phyloP scores from a whole-genome alignment of 2,113 vertebrate genomes.

The Trochalopteron elliotii region DNA sequence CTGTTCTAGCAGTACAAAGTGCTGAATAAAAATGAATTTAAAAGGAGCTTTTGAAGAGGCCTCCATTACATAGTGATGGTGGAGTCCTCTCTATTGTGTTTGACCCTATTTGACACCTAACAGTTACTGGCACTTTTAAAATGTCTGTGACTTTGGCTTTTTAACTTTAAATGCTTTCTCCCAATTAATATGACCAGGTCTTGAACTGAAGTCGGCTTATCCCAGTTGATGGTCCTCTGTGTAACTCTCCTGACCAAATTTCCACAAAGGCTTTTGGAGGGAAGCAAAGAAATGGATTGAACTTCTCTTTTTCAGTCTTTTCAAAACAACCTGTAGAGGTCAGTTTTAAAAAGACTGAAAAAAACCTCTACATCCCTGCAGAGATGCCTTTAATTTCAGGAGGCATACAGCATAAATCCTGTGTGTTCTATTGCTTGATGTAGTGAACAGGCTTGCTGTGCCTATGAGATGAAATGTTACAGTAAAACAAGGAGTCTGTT shows the following conservation, averaged over 20 bases:
- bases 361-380: neutral
- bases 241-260: neutral
- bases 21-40: neutral
- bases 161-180: slow-evolving; percentile 43
- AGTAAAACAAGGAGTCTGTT: neutral
- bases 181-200: slow-evolving; percentile 40
- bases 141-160: slow-evolving; percentile 44
- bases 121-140: neutral
- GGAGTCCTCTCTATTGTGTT: neutral
- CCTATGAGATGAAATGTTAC: neutral
- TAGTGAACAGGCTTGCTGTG: neutral
- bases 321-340: neutral
- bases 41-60: neutral
- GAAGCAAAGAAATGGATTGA: neutral
- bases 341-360: too few species aligned
- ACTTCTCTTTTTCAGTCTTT: neutral
- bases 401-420: neutral
- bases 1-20: neutral
- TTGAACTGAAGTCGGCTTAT: slow-evolving; percentile 11
- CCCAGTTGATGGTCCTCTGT: neutral
- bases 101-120: neutral
- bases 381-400: neutral
- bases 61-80: neutral
- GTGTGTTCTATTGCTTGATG: neutral
- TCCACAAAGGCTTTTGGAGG: neutral